Evolutionary conservation across 1,140 invertebrate species (phyloP).

Genomic region (Pseudomyrmex flavicornis): DNA sequence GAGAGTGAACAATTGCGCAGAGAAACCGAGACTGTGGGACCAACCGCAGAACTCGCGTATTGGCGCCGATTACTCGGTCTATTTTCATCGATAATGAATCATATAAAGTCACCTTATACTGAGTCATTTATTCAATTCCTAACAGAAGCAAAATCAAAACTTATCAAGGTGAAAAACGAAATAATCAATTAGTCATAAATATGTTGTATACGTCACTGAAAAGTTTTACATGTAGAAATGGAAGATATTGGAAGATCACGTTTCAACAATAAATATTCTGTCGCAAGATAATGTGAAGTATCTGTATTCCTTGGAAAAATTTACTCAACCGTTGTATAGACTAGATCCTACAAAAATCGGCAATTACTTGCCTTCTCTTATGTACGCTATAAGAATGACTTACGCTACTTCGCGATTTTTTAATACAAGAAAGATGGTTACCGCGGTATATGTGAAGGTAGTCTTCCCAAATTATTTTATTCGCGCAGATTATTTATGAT

Average conservation of each 20-base stretch:
- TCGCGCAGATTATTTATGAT: too few species aligned
- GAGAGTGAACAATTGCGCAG: conserved; percentile 90
- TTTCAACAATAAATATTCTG: conserved; percentile 92
- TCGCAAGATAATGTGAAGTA: conserved; percentile 95
- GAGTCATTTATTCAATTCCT: conserved; percentile 89
- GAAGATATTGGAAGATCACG: conserved; percentile 90
- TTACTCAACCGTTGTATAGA: conserved; percentile 93
- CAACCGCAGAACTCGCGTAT: conserved; percentile 92
- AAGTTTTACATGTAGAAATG: conserved; percentile 87
- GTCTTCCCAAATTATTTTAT: conserved; percentile 23
- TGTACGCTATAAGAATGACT: conserved; percentile 92
- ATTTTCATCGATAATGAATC: conserved; percentile 93
- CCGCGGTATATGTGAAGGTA: conserved; percentile 89
- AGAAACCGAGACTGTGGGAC: conserved; percentile 93
- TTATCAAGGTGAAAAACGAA: conserved; percentile 87
- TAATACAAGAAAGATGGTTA: conserved; percentile 89
- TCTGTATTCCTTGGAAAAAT: conserved; percentile 94
- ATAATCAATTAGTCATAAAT: too few species aligned
- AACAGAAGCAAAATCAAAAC: conserved; percentile 88
- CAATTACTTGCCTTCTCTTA: conserved; percentile 88
- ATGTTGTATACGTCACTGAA: too few species aligned
- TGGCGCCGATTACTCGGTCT: conserved; percentile 92
- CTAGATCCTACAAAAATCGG: conserved; percentile 90
- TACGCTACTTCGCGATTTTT: conserved; percentile 94
- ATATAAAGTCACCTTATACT: conserved; percentile 89